Evolutionary conservation across 2,797 vertebrate genomes (phyloP), one percentile per base, ranked within the genome.

Genomic region (Selene dorsalis): DNA sequence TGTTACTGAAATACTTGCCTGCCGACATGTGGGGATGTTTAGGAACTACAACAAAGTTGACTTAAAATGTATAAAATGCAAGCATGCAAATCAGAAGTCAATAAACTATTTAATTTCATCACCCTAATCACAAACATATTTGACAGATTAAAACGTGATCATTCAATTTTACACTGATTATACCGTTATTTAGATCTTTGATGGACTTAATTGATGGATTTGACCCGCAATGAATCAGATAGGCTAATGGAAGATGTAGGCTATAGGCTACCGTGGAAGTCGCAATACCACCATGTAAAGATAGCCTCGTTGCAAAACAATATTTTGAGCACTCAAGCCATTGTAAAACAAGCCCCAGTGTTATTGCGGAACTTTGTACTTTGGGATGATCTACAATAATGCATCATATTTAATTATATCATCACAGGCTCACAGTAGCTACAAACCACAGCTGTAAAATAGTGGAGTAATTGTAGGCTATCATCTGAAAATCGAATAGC

Each of bases 11-110:
- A 82, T 69, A 69, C 87, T 81, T 80, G 69, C n/a, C 84, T 90
- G 91, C 91, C 92, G 7, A 77, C 90, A 10, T 87, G 92, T 93
- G 93, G 93, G 5, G 6, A 20, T 1, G 63, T 38, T 2, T 0
- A 16, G 69, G 39, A 86, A 92, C 69, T 88, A 78, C 90, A 90
- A 35, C 30, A 69, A 62, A 48, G 5, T 39, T 62, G 20, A 68
- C 26, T 11, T 55, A 0, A 63, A 24, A 30, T 12, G 26, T 10
- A 58, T 20, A 58, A 22, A 59, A 28, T 47, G 32, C 1, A 50
- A 47, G 6, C 0, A 3, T 41, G 26, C 11, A 28, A 28, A 52
- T 18, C 0, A 32, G 63, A 79, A 6, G 3, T 38, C 14, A 41
- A 48, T 7, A n/a, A 2, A 61, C 28, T 22, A 0, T n/a, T 30